Percentiles rank a stretch among this genome's conserved stretches.
These are phyloP conservation scores for Sipha flava DNA, from an alignment of 1,140 invertebrate species.

Conservation along the genomic window DNA sequence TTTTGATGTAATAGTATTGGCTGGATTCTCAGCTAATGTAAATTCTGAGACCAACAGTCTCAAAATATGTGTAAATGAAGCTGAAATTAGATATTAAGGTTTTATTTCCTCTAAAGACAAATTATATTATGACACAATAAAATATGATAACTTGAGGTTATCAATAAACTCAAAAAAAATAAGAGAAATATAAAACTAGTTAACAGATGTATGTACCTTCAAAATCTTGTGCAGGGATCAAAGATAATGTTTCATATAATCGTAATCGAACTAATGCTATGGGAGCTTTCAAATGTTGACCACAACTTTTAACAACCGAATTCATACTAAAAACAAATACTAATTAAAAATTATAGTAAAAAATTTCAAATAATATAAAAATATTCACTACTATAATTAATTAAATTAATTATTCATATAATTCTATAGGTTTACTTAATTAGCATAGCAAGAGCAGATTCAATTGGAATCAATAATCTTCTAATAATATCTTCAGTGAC, in stretches of 20 bases:
- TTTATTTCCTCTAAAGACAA: neutral
- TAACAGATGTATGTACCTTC: slow-evolving; percentile 52
- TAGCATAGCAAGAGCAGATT: slow-evolving; percentile 88
- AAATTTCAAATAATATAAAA: too few species aligned
- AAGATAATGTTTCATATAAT: slow-evolving; percentile 78
- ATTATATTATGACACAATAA: neutral
- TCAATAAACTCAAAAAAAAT: neutral
- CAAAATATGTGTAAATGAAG: slow-evolving; percentile 62
- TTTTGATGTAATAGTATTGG: slow-evolving; percentile 87
- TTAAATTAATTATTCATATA: neutral
- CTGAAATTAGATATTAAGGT: neutral
- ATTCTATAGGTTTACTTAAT: slow-evolving; percentile 65
- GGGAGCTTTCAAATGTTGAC: slow-evolving; percentile 85
- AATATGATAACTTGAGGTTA: too few species aligned
- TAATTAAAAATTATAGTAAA: neutral
- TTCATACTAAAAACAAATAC: slow-evolving; percentile 54
- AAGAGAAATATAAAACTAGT: neutral
- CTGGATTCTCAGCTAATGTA: slow-evolving; percentile 87
- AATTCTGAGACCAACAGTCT: slow-evolving; percentile 95
- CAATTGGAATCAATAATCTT: slow-evolving; percentile 79
- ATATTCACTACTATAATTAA: too few species aligned
- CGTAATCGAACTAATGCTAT: slow-evolving; percentile 84
- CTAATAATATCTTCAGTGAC: slow-evolving; percentile 85
- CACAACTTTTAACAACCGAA: slow-evolving; percentile 81
- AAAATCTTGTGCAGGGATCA: slow-evolving; percentile 73